Conservation (phyloP, 2,888 invertebrate genomes). For the Philhelius pedissequus region DNA sequence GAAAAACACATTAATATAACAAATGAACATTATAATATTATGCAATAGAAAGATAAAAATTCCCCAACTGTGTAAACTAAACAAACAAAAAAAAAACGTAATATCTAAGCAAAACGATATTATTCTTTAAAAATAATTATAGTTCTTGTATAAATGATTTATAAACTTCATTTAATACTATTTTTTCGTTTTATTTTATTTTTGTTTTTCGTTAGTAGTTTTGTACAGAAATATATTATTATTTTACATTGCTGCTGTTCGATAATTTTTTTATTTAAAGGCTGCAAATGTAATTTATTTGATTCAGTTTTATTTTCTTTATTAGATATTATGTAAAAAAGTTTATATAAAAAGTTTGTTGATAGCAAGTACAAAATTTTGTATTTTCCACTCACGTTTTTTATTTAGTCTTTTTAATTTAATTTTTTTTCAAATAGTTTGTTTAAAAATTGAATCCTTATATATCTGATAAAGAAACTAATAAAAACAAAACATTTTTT, state of each 20-base stretch:
- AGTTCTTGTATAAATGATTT: slow-evolving; percentile 15
- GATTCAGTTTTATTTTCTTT: slow-evolving; percentile 28
- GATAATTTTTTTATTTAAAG: background rate
- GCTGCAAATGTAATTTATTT: slow-evolving; percentile 5
- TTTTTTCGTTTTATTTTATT: slow-evolving; percentile 12
- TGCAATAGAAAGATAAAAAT: slow-evolving; percentile 51
- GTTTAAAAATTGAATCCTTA: slow-evolving; percentile 28
- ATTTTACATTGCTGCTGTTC: slow-evolving; percentile 49
- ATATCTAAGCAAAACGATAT: slow-evolving; percentile 38
- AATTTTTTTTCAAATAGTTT: slow-evolving; percentile 2
- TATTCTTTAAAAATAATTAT: slow-evolving; percentile 21
- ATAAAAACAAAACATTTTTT: slow-evolving; percentile 22
- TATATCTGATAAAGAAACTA: slow-evolving; percentile 25
- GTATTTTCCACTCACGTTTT: slow-evolving; percentile 29
- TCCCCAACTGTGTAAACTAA: slow-evolving; percentile 51
- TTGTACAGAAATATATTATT: slow-evolving; percentile 49
- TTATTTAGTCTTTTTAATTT: slow-evolving; percentile 37
- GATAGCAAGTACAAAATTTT: slow-evolving; percentile 34
- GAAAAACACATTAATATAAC: slow-evolving; percentile 7
- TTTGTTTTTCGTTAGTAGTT: slow-evolving; percentile 33
- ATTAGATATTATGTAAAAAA: slow-evolving; percentile 23
- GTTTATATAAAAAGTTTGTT: slow-evolving; percentile 24
- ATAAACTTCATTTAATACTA: slow-evolving; percentile 24
- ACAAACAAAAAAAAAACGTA: slow-evolving; percentile 33
- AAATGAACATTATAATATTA: slow-evolving; percentile 26